These are phyloP conservation scores for Sphaerophoria taeniata DNA, from an alignment of 2,888 invertebrate species.

Conservation along the genomic window DNA sequence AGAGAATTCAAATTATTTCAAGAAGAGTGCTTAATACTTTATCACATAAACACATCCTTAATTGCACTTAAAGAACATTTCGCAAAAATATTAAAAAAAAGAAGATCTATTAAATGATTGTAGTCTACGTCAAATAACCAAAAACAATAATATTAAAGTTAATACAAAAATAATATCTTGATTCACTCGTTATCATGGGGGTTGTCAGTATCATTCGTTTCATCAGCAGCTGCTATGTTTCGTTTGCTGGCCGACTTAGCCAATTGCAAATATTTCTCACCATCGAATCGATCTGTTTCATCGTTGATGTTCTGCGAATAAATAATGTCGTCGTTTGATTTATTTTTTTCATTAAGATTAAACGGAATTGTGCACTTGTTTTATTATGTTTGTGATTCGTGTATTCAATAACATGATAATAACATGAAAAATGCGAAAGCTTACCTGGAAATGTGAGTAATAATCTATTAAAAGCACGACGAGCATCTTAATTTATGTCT, in stretches of 20 bases:
- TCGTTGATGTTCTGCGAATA: slow-evolving; percentile 80
- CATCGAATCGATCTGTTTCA: slow-evolving; percentile 82
- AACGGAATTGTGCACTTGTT: slow-evolving; percentile 9
- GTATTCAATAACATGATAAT: slow-evolving; percentile 26
- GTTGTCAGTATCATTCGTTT: slow-evolving; percentile 78
- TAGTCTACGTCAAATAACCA: slow-evolving; percentile 2
- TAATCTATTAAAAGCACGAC: slow-evolving; percentile 41
- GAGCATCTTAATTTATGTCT: slow-evolving; percentile 43
- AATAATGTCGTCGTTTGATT: slow-evolving; percentile 24
- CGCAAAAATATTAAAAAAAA: neutral
- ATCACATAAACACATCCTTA: neutral
- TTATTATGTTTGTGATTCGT: slow-evolving; percentile 3
- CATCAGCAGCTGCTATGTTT: slow-evolving; percentile 80
- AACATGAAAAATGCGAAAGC: slow-evolving; percentile 49
- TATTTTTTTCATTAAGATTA: slow-evolving; percentile 11
- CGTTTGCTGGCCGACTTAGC: slow-evolving; percentile 81
- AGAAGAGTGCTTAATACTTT: neutral
- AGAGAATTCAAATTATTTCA: no score
- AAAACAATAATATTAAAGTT: slow-evolving; percentile 28
- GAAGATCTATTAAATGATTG: neutral
- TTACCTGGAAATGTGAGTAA: slow-evolving; percentile 47
- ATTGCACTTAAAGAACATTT: slow-evolving; percentile 35
- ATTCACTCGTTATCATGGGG: slow-evolving; percentile 76
- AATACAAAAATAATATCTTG: slow-evolving; percentile 48
- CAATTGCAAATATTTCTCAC: slow-evolving; percentile 81